Base-by-base conservation (phyloP, 92 coral and sea anemone genomes). In the Phenganax subtilis region DNA sequence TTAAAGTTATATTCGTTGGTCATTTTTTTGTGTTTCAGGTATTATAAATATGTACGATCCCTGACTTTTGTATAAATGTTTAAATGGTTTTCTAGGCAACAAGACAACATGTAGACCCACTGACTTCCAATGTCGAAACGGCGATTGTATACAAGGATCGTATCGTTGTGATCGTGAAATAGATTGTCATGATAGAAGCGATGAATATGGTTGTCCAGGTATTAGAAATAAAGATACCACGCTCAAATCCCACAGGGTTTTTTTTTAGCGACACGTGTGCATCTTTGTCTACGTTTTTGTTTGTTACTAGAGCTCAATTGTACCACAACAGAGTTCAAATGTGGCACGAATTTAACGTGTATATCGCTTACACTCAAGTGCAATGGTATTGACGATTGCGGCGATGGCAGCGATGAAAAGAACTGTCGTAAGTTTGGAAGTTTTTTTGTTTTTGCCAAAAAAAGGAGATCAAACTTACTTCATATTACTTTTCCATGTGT, bases 111-210 rank as follows among this genome's bases (percentile, higher is more conserved):
- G 83, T 27, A 7, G 60, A 31, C n/a, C 82, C 4, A 83, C 73
- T 54, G 88, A 88, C 8, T 93, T 94, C 59, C 90, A 54, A 47
- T 94, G 97, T 77, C 56, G 69, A 7, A 90, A 90, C 87, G 97
- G 96, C 10, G 90, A 81, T 51, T 94, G 98, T 68, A 87, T 94
- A 57, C 87, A 88, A 17, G 79, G 73, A 68, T 29, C 73, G 47
- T 68, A 28, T 37, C 73, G 73, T n/a, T 68, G 75, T 28, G 31
- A 81, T 6, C 92, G 91, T 89, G 44, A 69, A 6, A 90, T 93
- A 85, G 98, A 94, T 67, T 64, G 98, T 66, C 77, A 76, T 25
- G 98, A 94, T 88, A 86, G 85, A 9, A 27, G 57, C 17, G 60
- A 79, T 54, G 83, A 79, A 52, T 58, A 47, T 20, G 83, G 83